Base-by-base conservation (phyloP, 2,113 vertebrate genomes). In the Grammomys dolichurus region DNA sequence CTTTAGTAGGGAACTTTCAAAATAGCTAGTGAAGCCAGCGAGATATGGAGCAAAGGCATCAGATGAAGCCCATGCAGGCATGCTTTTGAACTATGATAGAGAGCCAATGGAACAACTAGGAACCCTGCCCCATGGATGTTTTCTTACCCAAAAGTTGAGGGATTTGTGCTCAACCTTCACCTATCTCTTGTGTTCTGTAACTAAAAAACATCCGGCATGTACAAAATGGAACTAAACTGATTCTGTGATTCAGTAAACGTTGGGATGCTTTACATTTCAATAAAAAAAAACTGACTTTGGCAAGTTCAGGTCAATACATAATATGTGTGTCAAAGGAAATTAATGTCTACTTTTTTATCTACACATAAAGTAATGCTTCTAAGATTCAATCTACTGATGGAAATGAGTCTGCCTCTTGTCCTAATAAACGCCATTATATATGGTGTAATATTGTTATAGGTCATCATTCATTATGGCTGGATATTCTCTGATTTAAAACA, bases 401-500 rank as follows among this genome's bases (percentile, higher is more conserved):
- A 67, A 24, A 8, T 73, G 22, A 93, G 89, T 93, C 90, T 88
- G 96, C 94, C 63, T 94, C 10, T 91, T 31, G 75, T 94, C 89
- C 86, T 95, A 95, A 92, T 95, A 96, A 97, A 94, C 91, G 58
- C 82, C 81, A 97, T 94, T 96, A 95, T 88, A 94, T 93, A 96
- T 3, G 76, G 58, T 65, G 31, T 91, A 95, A 89, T 95, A 70
- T 91, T 77, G 96, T 96, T 96, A 95, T 72, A 89, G 54, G 80
- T 90, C 84, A 91, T 91, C 78, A 96, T 97, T 96, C 76, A 96
- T 97, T 95, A 86, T 85, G 48, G 46, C 17, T 91, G 65, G 17
- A n/a, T 87, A 89, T 80, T 97, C 93, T 95, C 96, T 97, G 96
- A 96, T 91, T 95, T 93, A 85, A 89, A 96, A 94, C 81, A 98